Conservation (phyloP, 1,140 invertebrate species). For the Monochamus saltuarius region DNA sequence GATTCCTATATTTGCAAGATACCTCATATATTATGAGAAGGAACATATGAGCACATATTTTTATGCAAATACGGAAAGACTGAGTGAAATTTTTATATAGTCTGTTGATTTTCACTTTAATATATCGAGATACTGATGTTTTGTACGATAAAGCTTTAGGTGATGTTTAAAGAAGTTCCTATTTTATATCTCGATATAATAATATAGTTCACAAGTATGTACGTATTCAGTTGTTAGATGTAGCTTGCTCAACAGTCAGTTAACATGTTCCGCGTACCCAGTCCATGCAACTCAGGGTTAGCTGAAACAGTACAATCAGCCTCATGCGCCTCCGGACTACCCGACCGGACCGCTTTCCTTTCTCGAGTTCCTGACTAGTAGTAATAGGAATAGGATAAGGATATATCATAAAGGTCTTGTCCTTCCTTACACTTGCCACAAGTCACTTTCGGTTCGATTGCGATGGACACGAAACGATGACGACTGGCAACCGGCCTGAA, state of each 20-base stretch:
- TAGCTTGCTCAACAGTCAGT: constrained; percentile 53
- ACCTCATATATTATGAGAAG: constrained; percentile 49
- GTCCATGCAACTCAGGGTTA: constrained; percentile 51
- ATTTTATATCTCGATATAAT: constrained; percentile 54
- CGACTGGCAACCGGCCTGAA: too few relatives aligned
- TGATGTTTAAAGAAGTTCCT: constrained; percentile 55
- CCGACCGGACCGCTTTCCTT: constrained; percentile 39
- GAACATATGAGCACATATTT: constrained; percentile 52
- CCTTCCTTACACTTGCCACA: constrained; percentile 13
- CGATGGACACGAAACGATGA: not conserved
- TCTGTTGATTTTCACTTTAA: constrained; percentile 52
- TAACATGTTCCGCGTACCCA: constrained; percentile 42
- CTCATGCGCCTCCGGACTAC: constrained; percentile 30
- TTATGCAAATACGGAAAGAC: constrained; percentile 55
- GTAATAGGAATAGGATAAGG: constrained; percentile 33
- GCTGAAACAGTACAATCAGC: constrained; percentile 53
- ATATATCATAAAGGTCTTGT: constrained; percentile 13
- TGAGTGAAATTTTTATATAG: constrained; percentile 53
- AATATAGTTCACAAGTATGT: constrained; percentile 48
- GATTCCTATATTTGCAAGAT: constrained; percentile 53
- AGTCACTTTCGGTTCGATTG: constrained; percentile 1
- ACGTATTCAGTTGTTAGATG: constrained; percentile 52
- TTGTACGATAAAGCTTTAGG: constrained; percentile 53
- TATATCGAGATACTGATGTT: constrained; percentile 51
- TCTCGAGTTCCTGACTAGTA: constrained; percentile 52